phyloP scores from a whole-genome alignment of 2,888 invertebrate genomes.

The Uropetala carovei region DNA sequence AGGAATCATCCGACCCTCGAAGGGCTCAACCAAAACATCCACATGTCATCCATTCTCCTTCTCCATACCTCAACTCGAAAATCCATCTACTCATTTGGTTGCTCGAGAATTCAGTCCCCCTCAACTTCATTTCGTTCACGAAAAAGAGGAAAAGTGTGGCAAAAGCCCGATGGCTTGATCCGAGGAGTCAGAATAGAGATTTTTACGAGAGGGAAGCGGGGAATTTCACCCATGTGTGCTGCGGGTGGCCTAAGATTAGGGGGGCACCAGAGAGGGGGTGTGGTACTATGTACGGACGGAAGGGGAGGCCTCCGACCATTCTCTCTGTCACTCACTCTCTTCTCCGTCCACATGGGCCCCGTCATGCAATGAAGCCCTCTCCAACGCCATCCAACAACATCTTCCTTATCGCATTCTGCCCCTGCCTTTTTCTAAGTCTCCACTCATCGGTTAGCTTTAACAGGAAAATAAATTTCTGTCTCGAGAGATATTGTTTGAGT shows the following conservation, averaged over 20 bases:
- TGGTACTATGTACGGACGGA: background rate
- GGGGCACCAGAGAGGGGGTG: background rate
- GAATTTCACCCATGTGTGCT: background rate
- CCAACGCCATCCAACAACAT: background rate
- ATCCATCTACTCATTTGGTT: no score
- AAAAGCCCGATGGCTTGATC: no score
- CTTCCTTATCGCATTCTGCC: background rate
- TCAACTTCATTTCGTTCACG: no score
- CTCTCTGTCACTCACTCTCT: background rate
- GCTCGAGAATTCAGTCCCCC: no score
- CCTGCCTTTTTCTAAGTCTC: background rate
- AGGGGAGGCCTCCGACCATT: background rate
- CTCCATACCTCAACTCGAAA: no score
- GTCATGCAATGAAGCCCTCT: background rate
- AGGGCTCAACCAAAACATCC: no score
- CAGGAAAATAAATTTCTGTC: background rate
- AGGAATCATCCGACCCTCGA: no score
- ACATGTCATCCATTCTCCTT: no score
- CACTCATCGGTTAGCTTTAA: background rate
- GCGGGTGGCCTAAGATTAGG: conserved; percentile 3
- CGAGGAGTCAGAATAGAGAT: no score
- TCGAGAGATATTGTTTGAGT: background rate
- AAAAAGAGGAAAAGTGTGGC: no score
- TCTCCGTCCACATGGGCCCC: background rate
- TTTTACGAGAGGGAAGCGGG: no score